Evolutionary conservation across 1,140 invertebrate species (phyloP), one percentile per base, ranked within the genome.

Genomic region (Acromyrmex charruanus): DNA sequence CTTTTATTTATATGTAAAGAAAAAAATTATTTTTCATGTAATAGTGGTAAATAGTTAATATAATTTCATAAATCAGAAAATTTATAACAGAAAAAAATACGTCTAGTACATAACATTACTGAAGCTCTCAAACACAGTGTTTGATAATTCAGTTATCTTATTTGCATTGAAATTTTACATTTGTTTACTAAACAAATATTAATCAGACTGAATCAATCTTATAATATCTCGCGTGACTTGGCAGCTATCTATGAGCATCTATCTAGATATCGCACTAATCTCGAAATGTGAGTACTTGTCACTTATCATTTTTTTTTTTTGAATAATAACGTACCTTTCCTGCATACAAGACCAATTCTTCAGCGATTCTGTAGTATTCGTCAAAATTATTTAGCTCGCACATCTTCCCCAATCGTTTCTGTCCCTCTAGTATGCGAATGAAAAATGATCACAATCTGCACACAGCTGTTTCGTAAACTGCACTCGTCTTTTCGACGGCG

Each of bases 271-370:
- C 31, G 44, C 28, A 7, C 14, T 80, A 72, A 25, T 82, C 53
- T 18, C 16, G 68, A 28, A 75, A 39, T 0, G 12, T 53, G 5
- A 51, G 21, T 14, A 25, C 63, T 49, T 10, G 59, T 35, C 44
- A 9, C 18, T 35, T 18, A 6, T 44, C 65, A 16, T 35, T 31
- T 59, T 72, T 74, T 1, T 12, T 49, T 21, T 6, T 35, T 35
- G 18, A 2, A 2, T 28, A 61, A 68, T 14, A 10, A 90, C 89
- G 81, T 91, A 96, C 96, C 94, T 96, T 93, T 86, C 96, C 96
- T 58, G 96, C 95, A 12, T 96, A 90, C 81, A 94, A 88, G 39
- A 96, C 95, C 35, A 96, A 90, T 79, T 93, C 84, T 28, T 95
- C 81, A 12, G 94, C 94, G 18, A 93, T 88, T 28, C 93, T 91